Percentiles rank a stretch among this genome's conserved stretches.
Evolutionary conservation across 2,888 invertebrate genomes (phyloP).

Genomic region (Tipula helvola): DNA sequence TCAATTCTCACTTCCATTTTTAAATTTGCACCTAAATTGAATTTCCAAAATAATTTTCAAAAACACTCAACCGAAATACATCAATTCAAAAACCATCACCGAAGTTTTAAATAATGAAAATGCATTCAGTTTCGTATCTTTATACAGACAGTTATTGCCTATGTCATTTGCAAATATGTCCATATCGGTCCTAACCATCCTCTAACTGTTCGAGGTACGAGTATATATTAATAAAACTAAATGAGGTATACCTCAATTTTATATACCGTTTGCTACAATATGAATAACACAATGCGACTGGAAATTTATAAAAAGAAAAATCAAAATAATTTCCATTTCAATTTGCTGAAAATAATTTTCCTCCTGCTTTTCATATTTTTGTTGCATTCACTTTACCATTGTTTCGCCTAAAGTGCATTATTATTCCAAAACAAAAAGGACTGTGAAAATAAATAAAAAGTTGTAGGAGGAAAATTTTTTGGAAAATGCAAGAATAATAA

Average conservation of each 20-base stretch:
- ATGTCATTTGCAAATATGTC: neutral
- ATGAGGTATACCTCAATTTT: neutral
- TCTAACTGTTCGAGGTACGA: neutral
- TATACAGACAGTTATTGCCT: neutral
- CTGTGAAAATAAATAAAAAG: neutral
- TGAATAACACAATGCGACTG: neutral
- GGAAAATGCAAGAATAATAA: neutral
- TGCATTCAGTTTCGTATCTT: neutral
- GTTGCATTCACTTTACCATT: neutral
- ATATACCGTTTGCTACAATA: neutral
- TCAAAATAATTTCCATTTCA: neutral
- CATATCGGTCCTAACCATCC: neutral
- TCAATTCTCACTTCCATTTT: neutral
- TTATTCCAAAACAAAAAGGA: neutral
- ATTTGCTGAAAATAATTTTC: neutral
- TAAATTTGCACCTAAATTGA: neutral
- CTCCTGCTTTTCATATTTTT: neutral
- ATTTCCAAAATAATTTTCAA: neutral
- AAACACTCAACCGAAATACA: neutral
- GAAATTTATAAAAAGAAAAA: neutral
- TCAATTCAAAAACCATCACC: neutral
- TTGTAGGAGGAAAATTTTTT: neutral
- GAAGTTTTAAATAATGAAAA: neutral
- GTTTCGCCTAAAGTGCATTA: neutral
- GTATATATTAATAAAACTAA: neutral